These are phyloP conservation scores for Pygoscelis antarcticus DNA, from an alignment of 2,113 vertebrate species.

Conservation along the genomic window DNA sequence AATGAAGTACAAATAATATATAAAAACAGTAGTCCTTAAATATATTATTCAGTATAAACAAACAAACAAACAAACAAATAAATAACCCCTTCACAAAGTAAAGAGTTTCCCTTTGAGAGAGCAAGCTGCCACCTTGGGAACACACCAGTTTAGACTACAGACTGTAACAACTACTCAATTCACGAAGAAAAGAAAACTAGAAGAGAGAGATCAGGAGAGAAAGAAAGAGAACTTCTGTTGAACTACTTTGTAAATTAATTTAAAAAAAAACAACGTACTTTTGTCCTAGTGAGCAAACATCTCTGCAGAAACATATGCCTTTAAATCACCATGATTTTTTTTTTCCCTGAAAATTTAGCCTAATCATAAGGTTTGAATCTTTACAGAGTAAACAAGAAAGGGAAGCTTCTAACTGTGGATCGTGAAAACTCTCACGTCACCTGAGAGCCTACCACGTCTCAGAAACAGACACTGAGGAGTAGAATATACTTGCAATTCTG, in stretches of 20 bases:
- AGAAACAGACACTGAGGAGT: background rate
- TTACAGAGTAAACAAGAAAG: background rate
- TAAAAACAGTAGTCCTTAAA: background rate
- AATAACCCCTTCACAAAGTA: background rate
- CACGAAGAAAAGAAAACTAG: background rate
- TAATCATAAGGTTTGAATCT: background rate
- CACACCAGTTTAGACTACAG: background rate
- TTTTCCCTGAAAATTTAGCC: background rate
- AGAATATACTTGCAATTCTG: background rate
- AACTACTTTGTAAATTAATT: background rate
- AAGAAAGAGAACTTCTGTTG: background rate
- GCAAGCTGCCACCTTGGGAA: background rate
- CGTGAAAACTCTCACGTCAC: fast-evolving
- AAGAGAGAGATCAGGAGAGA: background rate
- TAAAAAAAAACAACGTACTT: background rate
- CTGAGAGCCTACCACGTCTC: background rate
- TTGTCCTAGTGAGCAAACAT: background rate
- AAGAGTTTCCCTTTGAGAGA: background rate
- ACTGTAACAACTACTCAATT: background rate
- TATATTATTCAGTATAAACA: background rate
- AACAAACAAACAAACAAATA: background rate
- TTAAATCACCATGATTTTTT: background rate
- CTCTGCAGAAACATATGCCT: background rate
- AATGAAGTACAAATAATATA: background rate
- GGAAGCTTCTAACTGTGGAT: background rate